These are phyloP conservation scores for Lasioglossum pauxillum DNA, from an alignment of 2,888 invertebrate genomes.

Conservation along the genomic window DNA sequence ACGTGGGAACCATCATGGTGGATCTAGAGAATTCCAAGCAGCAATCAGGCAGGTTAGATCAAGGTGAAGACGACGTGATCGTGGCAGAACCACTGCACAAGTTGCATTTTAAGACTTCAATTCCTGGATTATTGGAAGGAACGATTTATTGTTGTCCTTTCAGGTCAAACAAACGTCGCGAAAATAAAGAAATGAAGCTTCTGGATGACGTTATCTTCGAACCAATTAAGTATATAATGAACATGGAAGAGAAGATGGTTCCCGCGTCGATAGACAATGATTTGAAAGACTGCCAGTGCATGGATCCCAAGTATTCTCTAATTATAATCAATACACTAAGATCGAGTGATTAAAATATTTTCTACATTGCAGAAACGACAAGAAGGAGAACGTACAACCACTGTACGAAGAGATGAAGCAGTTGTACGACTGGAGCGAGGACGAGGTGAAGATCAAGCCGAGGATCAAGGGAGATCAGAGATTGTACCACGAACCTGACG, in stretches of 20 bases:
- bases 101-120: background rate
- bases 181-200: background rate
- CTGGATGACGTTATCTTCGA: background rate
- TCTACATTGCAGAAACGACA: background rate
- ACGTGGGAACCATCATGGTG: background rate
- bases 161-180: constrained; percentile 34
- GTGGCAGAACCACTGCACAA: background rate
- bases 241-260: constrained; percentile 29
- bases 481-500: constrained; percentile 43
- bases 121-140: background rate
- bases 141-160: background rate
- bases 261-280: constrained; percentile 42
- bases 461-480: constrained; percentile 66
- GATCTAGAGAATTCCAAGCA: constrained; percentile 28
- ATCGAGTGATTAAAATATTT: background rate
- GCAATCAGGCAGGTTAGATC: constrained; percentile 37
- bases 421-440: constrained; percentile 64
- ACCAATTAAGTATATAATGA: constrained; percentile 46
- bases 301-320: constrained; percentile 33
- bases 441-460: constrained; percentile 50
- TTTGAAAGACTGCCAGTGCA: constrained; percentile 43
- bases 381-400: constrained; percentile 21
- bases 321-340: too few species aligned
- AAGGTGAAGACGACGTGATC: constrained; percentile 53
- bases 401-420: constrained; percentile 64